Percentiles rank a stretch among this genome's conserved stretches.
Evolutionary conservation across 2,888 invertebrate species (phyloP).

Genomic region (Heliconius aoede): DNA sequence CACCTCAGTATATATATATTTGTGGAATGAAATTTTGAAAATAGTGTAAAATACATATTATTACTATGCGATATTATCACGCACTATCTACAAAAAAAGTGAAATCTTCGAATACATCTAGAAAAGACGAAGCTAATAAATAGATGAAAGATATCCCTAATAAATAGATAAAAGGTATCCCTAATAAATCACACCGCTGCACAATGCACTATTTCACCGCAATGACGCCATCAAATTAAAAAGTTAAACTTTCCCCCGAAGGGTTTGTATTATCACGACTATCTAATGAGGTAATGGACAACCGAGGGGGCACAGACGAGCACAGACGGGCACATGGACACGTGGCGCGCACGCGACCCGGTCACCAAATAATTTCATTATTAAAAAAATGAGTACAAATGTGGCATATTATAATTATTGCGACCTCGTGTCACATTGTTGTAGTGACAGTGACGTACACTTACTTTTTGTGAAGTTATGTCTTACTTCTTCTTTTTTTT

Average conservation of each 20-base stretch:
- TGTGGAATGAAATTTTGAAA: no score
- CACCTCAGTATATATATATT: no score
- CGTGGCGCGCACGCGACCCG: conserved; percentile 67
- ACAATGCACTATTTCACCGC: conserved; percentile 58
- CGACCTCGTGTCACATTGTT: conserved; percentile 54
- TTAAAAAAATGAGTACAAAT: conserved; percentile 77
- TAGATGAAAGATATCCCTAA: conserved; percentile 38
- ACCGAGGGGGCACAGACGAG: conserved; percentile 49
- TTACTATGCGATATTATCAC: no score
- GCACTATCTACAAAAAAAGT: not conserved
- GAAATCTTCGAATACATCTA: not conserved
- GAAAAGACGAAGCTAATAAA: conserved; percentile 26
- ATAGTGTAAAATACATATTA: no score
- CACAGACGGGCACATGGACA: conserved; percentile 46
- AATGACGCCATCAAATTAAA: conserved; percentile 75
- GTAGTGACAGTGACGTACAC: conserved; percentile 41
- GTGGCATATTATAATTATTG: conserved; percentile 67
- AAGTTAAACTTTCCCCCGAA: conserved; percentile 69
- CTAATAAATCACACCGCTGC: conserved; percentile 70
- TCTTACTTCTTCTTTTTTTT: not conserved
- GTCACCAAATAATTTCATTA: conserved; percentile 76
- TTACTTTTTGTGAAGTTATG: conserved; percentile 15
- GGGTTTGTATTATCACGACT: conserved; percentile 62
- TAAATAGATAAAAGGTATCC: conserved; percentile 50
- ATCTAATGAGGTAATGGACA: conserved; percentile 78